Evolutionary conservation across 2,888 invertebrate genomes (phyloP), one percentile per base, ranked within the genome.

Genomic region (Stenoptilia bipunctidactyla): DNA sequence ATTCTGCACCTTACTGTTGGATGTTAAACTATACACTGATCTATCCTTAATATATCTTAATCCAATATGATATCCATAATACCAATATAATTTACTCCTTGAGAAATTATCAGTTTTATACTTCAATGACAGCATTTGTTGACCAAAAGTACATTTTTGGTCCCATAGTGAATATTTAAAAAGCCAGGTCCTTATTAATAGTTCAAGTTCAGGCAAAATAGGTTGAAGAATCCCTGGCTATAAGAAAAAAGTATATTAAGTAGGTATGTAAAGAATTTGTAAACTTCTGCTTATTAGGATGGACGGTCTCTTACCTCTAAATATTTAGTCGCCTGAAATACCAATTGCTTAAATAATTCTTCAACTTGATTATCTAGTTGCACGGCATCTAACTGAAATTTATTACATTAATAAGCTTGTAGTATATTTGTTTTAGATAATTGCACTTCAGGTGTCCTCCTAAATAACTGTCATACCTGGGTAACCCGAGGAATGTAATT

Each of bases 341-440:
- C 60, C 49, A 91, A 88, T 41, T 87, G 85, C 47, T 88, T 88
- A 37, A 94, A 85, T 37, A 93, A 77, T 46, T 89, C 89, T 45
- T 89, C 86, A 38, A 95, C 88, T 76, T 95, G 93, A 46, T 86
- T 86, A 65, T 96, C 94, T 27, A 95, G 76, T 54, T 91, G 90
- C n/a, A 89, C 83, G 15, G 94, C 92, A 74, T 94, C 94, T 45
- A 94, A 79, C 87, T 15, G 39, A n/a, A n/a, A n/a, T n/a, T n/a
- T n/a, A n/a, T n/a, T n/a, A n/a, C n/a, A n/a, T n/a, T 92, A 53
- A n/a, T n/a, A n/a, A n/a, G n/a, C n/a, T n/a, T n/a, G n/a, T n/a
- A n/a, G n/a, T n/a, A n/a, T n/a, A n/a, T n/a, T n/a, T n/a, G n/a
- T n/a, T n/a, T n/a, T n/a, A n/a, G n/a, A n/a, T n/a, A n/a, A n/a